phyloP scores from a whole-genome alignment of 2,888 invertebrate genomes.

The Megaustenia siamemsis region DNA sequence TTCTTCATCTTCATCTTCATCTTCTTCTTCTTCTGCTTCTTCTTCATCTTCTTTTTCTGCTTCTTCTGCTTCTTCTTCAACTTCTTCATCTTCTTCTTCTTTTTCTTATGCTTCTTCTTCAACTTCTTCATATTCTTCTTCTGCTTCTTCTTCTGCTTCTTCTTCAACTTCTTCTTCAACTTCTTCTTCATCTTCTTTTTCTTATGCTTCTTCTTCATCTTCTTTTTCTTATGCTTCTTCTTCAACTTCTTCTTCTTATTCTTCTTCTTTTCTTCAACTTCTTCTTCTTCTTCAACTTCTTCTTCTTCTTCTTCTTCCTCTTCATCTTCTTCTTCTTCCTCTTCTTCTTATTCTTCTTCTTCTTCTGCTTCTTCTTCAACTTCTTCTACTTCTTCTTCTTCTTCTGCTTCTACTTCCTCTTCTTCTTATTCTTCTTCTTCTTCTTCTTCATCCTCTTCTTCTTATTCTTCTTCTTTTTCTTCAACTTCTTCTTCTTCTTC shows the following conservation, averaged over 20 bases:
- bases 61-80: conserved; percentile 16
- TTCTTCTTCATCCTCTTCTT: background rate
- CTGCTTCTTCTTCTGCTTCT: background rate
- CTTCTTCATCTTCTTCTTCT: conserved; percentile 19
- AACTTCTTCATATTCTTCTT: background rate
- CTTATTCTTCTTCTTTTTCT: background rate
- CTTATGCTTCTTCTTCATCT: background rate
- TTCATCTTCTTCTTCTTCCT: background rate
- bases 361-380: background rate
- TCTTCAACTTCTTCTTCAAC: background rate
- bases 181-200: background rate
- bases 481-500: background rate
- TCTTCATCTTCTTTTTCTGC: conserved; percentile 17
- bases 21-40: background rate
- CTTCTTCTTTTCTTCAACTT: background rate
- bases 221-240: background rate
- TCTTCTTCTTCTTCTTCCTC: conserved; percentile 1
- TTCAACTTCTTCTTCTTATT: background rate
- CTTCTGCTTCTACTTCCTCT: background rate
- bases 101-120: background rate
- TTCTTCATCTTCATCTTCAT: background rate
- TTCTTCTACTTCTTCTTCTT: background rate
- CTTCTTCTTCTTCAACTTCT: background rate
- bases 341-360: background rate
- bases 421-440: background rate